Evolutionary conservation across 2,888 invertebrate species (phyloP).

Genomic region (Halocaridina rubra): DNA sequence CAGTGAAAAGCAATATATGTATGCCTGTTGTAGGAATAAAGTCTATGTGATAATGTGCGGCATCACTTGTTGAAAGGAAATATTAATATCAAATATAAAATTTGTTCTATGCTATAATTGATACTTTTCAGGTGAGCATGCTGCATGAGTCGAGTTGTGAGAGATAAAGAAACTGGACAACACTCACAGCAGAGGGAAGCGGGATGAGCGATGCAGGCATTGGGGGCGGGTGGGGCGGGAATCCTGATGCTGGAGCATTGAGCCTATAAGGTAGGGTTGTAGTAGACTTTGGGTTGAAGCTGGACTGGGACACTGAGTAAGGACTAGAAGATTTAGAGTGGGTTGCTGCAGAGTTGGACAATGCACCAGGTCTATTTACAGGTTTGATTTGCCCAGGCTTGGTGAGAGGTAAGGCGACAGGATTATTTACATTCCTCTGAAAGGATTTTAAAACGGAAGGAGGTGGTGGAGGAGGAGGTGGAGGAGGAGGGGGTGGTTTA

Average conservation of each 20-base stretch:
- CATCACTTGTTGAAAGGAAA: too few relatives aligned
- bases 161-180: too few relatives aligned
- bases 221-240: constrained; percentile 34
- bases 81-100: too few relatives aligned
- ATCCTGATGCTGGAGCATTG: constrained; percentile 20
- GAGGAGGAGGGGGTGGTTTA: background rate
- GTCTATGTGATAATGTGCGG: too few relatives aligned
- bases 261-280: constrained; percentile 11
- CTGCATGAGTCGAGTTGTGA: too few relatives aligned
- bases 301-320: constrained; percentile 1
- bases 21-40: too few relatives aligned
- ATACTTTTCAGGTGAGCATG: too few relatives aligned
- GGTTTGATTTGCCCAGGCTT: background rate
- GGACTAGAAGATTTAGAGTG: constrained; percentile 23
- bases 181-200: constrained; percentile 56
- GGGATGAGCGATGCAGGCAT: constrained; percentile 7
- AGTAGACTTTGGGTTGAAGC: background rate
- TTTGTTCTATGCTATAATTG: too few relatives aligned
- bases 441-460: background rate
- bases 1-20: too few relatives aligned
- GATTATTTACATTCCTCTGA: background rate
- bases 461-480: constrained; percentile 31
- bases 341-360: background rate
- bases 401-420: background rate
- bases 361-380: background rate